Conservation (phyloP, 2,797 vertebrate genomes). For the Gobio occitaniae region DNA sequence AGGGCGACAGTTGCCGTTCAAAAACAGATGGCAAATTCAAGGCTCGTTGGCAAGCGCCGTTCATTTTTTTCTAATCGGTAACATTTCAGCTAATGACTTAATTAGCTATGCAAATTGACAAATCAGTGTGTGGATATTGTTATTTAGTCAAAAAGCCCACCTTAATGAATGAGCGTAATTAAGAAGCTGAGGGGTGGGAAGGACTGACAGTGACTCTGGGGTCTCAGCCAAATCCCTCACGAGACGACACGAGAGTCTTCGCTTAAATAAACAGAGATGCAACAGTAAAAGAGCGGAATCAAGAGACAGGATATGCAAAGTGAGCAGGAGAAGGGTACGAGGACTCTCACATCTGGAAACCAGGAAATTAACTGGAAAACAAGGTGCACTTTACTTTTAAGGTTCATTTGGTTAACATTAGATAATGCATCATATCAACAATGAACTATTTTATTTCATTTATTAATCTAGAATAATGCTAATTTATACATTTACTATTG, state of each 20-base stretch:
- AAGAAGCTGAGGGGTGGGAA: slow-evolving; percentile 89
- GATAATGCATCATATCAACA: not conserved
- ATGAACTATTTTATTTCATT: not conserved
- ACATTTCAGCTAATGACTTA: slow-evolving; percentile 96
- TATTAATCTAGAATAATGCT: not conserved
- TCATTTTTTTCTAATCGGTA: slow-evolving; percentile 64
- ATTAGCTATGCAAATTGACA: slow-evolving; percentile 99
- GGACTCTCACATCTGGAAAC: not conserved
- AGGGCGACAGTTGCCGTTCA: slow-evolving; percentile 91
- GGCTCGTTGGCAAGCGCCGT: slow-evolving; percentile 91
- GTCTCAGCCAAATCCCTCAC: slow-evolving; percentile 59
- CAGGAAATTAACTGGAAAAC: not conserved
- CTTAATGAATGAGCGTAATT: slow-evolving; percentile 99
- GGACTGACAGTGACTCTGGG: slow-evolving; percentile 83
- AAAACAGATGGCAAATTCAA: slow-evolving; percentile 97
- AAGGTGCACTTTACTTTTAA: not conserved
- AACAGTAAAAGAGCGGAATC: slow-evolving; percentile 13
- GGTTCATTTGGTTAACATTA: not conserved
- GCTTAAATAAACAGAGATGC: slow-evolving; percentile 2
- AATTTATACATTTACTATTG: not conserved
- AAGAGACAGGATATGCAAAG: not conserved
- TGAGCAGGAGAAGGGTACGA: not conserved
- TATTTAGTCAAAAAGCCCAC: slow-evolving; percentile 96
- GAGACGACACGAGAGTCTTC: not conserved
- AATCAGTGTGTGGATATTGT: slow-evolving; percentile 97